Base-by-base conservation (phyloP, 2,797 vertebrate species). In the Oreonectes daqikongensis region DNA sequence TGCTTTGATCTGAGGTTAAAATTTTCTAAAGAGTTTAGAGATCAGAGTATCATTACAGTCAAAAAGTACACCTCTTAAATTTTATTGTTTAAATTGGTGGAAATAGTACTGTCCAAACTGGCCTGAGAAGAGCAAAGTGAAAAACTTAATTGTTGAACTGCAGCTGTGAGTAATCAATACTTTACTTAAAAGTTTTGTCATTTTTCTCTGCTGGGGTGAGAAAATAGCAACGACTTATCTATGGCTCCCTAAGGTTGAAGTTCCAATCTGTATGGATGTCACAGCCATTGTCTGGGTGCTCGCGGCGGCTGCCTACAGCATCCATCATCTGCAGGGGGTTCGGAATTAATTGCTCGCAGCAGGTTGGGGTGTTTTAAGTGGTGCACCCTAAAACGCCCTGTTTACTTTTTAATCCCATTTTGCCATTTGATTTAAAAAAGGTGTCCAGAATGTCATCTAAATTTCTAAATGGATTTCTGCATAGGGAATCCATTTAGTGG, bases 251-350 rank as follows among this genome's bases (percentile, higher is more conserved):
- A 44, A 73, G 57, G 64, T 73, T 53, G 28, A 71, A 40, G 50
- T 57, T 48, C 4, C 32, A 40, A 81, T 85, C 75, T 73, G 79
- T 55, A 77, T 81, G 74, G 42, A 74, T 79, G 81, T 72, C 79
- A 74, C 77, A 68, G 48, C 40, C 69, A 57, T 65, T 75, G 61
- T 82, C 69, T 77, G 77, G 72, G 69, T 79, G 70, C 68, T 77
- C 32, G 32, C 69, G 50, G 63, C 8, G 40, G 75, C 70, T 74
- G 76, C 74, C 63, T 57, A 64, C 42, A 50, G 72, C 79, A 78
- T 82, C 80, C 63, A 53, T 81, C 82, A 85, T 84, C 79, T 69
- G 42, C 69, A 64, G 71, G 69, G 77, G 85, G 80, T 72, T 72
- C 69, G 40, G 77, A 79, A 83, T 83, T 65, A 85, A 83, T 84